Evolutionary conservation across 2,797 vertebrate genomes (phyloP), one percentile per base, ranked within the genome.

Genomic region (Micropoecilia bifurca): DNA sequence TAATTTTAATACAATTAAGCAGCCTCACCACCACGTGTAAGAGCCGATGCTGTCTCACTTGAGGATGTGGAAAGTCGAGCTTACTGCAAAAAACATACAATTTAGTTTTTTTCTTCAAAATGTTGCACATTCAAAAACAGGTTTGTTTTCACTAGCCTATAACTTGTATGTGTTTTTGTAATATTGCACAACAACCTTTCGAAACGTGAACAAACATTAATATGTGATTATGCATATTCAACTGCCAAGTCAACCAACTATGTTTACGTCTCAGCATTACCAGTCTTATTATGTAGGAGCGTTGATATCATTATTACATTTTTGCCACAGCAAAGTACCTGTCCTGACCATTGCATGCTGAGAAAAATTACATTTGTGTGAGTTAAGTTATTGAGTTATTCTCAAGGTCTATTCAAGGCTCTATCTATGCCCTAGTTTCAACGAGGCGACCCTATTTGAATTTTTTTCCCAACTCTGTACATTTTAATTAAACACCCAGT

Each of bases 391-490:
- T 46, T 73, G 36, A 83, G 72, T 68, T 10, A 61, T 45, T 50
- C 10, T 43, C 1, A 77, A 71, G 48, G 57, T 63, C 75, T 69
- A 53, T 77, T 71, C 69, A 79, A 79, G 16, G 61, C 45, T 83
- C 55, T 57, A 36, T 83, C 55, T 57, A 36, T 53, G 66, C 83
- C 83, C 69, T 57, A 80, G 53, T 18, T 33, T 59, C 71, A 68
- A 72, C 87, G 80, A 87, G 81, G 85, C 71, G 86, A 63, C 75
- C 55, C 30, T 71, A 63, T 71, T 39, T 39, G 48, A 68, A 83
- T 84, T 89, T 90, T 69, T 88, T 76, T 36, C 36, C 83, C 14
- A 81, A 68, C 73, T 71, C 76, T 77, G 83, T 86, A 87, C 80
- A 90, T 25, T 88, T 89, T 89, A 66, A 72, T 76, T 63, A 74